phyloP scores from a whole-genome alignment of 1,140 invertebrate genomes.

The Papilio helenus region DNA sequence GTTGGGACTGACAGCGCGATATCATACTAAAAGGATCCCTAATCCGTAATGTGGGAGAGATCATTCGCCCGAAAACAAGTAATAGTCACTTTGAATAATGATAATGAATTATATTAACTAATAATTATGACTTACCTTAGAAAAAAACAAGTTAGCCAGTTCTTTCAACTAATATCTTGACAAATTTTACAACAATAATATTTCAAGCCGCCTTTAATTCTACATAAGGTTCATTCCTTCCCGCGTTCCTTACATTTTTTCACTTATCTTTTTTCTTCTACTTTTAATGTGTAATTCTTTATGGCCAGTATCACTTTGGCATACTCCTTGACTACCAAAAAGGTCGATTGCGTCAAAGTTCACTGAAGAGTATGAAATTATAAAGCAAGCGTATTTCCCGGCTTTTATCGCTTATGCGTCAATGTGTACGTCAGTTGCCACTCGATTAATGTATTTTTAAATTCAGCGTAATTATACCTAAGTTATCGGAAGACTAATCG shows the following conservation, averaged over 20 bases:
- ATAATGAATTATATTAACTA: not conserved
- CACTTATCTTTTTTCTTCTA: too few relatives aligned
- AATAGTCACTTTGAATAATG: not conserved
- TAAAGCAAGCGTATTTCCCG: slow-evolving; percentile 8
- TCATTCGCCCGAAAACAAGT: not conserved
- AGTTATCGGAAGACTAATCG: not conserved
- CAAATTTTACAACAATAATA: not conserved
- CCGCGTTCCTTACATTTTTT: too few relatives aligned
- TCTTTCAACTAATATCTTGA: too few relatives aligned
- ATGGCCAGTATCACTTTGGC: too few relatives aligned
- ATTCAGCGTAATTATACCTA: not conserved
- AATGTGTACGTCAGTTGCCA: not conserved
- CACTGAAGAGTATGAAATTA: not conserved
- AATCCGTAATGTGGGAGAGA: slow-evolving; percentile 1
- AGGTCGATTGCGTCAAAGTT: too few relatives aligned
- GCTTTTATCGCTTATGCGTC: not conserved
- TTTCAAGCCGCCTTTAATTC: too few relatives aligned
- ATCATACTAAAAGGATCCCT: slow-evolving; percentile 12
- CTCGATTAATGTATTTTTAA: slow-evolving; percentile 3
- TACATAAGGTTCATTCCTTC: too few relatives aligned
- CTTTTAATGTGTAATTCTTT: too few relatives aligned
- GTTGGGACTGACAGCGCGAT: slow-evolving; percentile 5
- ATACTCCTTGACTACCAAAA: too few relatives aligned
- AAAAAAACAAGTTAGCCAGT: not conserved
- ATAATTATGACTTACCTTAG: not conserved